phyloP scores from a whole-genome alignment of 2,888 invertebrate species.

The Germaria angustata region DNA sequence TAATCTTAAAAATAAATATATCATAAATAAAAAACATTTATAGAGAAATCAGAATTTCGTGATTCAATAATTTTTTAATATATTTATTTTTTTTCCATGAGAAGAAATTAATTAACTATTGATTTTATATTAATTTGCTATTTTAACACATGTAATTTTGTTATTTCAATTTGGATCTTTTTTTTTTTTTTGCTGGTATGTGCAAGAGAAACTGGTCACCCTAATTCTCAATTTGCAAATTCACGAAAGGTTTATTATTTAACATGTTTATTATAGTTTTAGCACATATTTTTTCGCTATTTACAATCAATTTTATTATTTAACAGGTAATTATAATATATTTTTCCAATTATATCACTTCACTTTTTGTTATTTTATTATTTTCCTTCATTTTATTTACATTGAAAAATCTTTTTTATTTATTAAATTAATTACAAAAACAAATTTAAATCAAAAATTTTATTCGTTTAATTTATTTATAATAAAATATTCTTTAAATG shows the following conservation, averaged over 20 bases:
- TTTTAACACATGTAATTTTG: no score
- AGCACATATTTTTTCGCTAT: constrained; percentile 20
- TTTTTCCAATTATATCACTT: background rate
- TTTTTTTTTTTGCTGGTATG: no score
- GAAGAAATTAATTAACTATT: no score
- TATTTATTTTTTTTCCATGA: no score
- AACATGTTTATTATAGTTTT: constrained; percentile 45
- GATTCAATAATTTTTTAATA: no score
- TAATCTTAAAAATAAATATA: no score
- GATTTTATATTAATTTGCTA: no score
- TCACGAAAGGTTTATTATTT: constrained; percentile 24
- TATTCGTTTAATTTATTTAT: constrained; percentile 51
- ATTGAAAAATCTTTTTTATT: background rate
- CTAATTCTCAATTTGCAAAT: constrained; percentile 6
- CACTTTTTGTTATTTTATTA: background rate
- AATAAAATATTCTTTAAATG: constrained; percentile 61
- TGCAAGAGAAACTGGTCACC: constrained; percentile 42
- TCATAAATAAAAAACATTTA: no score
- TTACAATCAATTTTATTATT: background rate
- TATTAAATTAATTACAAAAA: background rate
- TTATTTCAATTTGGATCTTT: no score
- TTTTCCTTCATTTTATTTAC: background rate
- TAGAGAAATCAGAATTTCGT: no score
- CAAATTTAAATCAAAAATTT: constrained; percentile 21
- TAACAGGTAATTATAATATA: background rate